Conservation (phyloP, 2,797 vertebrate species). For the Brachyalestes nurse region DNA sequence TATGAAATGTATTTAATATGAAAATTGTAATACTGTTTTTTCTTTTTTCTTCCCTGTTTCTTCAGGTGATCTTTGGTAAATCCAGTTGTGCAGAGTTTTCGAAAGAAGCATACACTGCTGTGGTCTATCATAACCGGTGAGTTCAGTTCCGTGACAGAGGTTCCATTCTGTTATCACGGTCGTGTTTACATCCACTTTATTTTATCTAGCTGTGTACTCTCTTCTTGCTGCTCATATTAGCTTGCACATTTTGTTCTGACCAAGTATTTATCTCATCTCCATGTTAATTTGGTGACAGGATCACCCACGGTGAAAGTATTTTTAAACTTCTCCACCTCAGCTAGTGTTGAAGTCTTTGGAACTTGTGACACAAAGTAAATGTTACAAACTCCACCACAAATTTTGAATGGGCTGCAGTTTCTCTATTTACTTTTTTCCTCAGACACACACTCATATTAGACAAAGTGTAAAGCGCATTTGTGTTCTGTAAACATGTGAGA, state of each 20-base stretch:
- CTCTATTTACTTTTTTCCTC: background rate
- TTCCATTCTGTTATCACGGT: background rate
- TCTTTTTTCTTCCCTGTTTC: constrained; percentile 17
- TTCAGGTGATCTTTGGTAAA: constrained; percentile 97
- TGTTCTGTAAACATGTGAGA: background rate
- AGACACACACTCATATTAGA: background rate
- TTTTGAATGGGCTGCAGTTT: background rate
- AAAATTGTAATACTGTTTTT: background rate
- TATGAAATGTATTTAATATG: background rate
- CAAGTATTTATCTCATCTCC: background rate
- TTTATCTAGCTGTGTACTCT: background rate
- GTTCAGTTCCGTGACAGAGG: constrained; percentile 12
- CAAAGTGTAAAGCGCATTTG: background rate
- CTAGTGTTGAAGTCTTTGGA: constrained; percentile 12
- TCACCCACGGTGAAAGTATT: background rate
- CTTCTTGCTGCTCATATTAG: too few species aligned
- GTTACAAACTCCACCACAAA: background rate
- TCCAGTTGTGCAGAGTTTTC: constrained; percentile 96
- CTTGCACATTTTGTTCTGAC: background rate
- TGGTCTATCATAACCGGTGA: constrained; percentile 98
- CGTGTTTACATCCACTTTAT: background rate
- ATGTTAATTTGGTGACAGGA: background rate
- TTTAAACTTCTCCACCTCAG: constrained; percentile 9
- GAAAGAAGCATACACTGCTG: constrained; percentile 96
- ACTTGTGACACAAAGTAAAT: constrained; percentile 5